Percentiles rank a stretch among this genome's conserved stretches.
Evolutionary conservation across 2,888 invertebrate genomes (phyloP).

Genomic region (Herminia tarsipennalis): DNA sequence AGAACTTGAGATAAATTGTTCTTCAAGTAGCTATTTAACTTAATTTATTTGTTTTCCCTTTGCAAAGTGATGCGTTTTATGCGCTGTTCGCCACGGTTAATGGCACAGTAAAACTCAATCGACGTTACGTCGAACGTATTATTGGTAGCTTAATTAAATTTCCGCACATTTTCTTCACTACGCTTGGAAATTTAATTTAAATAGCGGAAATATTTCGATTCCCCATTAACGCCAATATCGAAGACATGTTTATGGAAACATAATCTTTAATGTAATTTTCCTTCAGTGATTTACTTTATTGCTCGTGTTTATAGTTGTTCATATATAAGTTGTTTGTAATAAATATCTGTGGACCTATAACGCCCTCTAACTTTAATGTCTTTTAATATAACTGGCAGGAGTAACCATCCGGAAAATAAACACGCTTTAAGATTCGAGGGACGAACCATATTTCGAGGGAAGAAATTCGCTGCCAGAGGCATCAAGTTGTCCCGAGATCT

Average conservation of each 20-base stretch:
- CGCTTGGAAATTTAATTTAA: too few relatives aligned
- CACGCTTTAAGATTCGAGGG: slow-evolving; percentile 61
- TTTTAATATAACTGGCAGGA: slow-evolving; percentile 54
- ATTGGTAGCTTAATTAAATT: slow-evolving; percentile 34
- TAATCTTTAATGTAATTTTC: too few relatives aligned
- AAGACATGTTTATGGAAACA: too few relatives aligned
- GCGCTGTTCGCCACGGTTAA: slow-evolving; percentile 54
- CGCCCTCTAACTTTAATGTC: slow-evolving; percentile 33
- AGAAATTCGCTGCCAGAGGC: slow-evolving; percentile 66
- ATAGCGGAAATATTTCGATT: too few relatives aligned
- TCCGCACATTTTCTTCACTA: slow-evolving; percentile 6
- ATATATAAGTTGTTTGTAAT: neutral
- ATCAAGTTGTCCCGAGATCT: slow-evolving; percentile 55
- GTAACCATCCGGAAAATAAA: slow-evolving; percentile 77
- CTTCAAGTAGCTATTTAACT: slow-evolving; percentile 61
- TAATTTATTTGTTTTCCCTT: slow-evolving; percentile 76
- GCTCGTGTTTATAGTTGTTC: neutral
- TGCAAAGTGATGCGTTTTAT: slow-evolving; percentile 66
- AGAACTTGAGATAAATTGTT: slow-evolving; percentile 62
- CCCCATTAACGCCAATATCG: too few relatives aligned
- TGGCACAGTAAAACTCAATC: slow-evolving; percentile 48
- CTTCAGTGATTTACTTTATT: too few relatives aligned
- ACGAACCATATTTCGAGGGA: slow-evolving; percentile 45
- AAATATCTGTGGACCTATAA: slow-evolving; percentile 14
- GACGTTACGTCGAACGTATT: slow-evolving; percentile 39